phyloP scores from a whole-genome alignment of 2,113 vertebrate species.

The Pagrus major region DNA sequence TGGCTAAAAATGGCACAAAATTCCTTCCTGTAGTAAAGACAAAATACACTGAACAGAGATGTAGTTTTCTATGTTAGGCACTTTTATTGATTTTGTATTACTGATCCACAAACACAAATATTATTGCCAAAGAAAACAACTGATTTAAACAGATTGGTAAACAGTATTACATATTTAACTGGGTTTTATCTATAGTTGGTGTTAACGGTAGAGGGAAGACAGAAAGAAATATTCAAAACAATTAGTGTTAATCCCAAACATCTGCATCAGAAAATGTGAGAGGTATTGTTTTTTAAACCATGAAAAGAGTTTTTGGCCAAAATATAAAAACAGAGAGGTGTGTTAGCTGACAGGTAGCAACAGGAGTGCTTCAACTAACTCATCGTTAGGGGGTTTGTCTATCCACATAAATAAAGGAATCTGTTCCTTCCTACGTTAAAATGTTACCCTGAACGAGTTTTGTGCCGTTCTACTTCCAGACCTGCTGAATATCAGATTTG shows the following conservation, averaged over 20 bases:
- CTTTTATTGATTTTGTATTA: conserved; percentile 84
- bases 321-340: conserved; percentile 48
- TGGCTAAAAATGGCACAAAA: neutral
- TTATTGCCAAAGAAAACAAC: conserved; percentile 53
- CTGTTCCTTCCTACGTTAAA: conserved; percentile 48
- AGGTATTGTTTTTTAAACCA: conserved; percentile 19
- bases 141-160: conserved; percentile 58
- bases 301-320: conserved; percentile 41
- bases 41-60: conserved; percentile 25
- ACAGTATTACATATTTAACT: conserved; percentile 35
- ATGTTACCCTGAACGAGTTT: conserved; percentile 67
- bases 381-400: neutral
- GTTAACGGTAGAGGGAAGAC: conserved; percentile 21
- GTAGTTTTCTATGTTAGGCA: conserved; percentile 83
- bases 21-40: neutral
- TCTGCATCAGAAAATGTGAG: conserved; percentile 30
- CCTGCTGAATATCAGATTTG: conserved; percentile 84
- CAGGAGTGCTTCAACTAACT: conserved; percentile 53
- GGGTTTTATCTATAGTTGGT: conserved; percentile 32
- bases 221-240: conserved; percentile 9
- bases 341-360: conserved; percentile 38
- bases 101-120: conserved; percentile 77
- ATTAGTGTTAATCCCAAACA: conserved; percentile 26
- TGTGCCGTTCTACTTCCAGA: conserved; percentile 81
- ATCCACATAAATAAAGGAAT: conserved; percentile 44